Conservation (phyloP, 2,113 vertebrate genomes). For the Tetrax tetrax region DNA sequence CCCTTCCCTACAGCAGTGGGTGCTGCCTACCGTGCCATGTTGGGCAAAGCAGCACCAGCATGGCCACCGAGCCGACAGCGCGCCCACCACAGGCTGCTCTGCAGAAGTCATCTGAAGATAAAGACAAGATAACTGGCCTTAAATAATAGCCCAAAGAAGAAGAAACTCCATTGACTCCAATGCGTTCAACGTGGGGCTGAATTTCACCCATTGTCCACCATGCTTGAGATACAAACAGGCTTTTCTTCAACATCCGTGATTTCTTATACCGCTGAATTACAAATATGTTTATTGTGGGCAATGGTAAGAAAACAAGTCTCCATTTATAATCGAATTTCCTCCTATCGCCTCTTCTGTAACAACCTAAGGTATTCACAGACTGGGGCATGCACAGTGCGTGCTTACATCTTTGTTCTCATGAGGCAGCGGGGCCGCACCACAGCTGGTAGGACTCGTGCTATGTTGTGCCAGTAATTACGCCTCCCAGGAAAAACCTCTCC, state of each 20-base stretch:
- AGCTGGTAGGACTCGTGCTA: constrained; percentile 28
- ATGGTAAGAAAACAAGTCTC: constrained; percentile 51
- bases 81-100: background rate
- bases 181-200: background rate
- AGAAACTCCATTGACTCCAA: background rate
- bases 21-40: background rate
- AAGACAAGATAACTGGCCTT: background rate
- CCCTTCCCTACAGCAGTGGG: background rate
- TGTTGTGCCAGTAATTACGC: constrained; percentile 56
- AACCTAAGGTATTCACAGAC: constrained; percentile 49
- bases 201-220: constrained; percentile 49
- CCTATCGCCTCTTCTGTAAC: background rate
- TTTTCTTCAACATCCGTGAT: constrained; percentile 28
- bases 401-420: constrained; percentile 16
- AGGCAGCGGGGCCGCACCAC: background rate
- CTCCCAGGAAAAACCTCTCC: background rate
- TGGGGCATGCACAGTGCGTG: background rate
- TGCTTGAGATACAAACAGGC: background rate
- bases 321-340: constrained; percentile 11
- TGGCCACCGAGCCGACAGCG: fast-evolving
- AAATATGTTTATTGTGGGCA: constrained; percentile 64
- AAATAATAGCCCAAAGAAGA: background rate
- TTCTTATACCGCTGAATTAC: constrained; percentile 51
- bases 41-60: background rate
- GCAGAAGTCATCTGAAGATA: background rate